A percentile compares a stretch with the other conserved stretches of the same genome.
These are phyloP conservation scores for Hypolimnas misippus DNA, from an alignment of 2,888 invertebrate species.

Conservation along the genomic window DNA sequence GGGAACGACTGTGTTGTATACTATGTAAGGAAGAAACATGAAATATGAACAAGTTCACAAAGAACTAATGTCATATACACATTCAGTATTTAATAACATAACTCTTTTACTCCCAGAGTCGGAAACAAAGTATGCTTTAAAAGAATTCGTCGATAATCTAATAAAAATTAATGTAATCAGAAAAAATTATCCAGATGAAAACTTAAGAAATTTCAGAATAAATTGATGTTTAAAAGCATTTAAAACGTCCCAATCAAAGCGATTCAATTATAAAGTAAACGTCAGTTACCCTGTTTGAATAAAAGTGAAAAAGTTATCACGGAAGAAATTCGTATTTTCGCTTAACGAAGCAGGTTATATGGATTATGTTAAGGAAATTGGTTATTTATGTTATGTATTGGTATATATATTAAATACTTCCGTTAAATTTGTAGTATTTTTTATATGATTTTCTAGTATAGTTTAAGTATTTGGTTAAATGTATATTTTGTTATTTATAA, in stretches of 20 bases:
- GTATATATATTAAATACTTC: no score
- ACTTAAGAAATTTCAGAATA: conserved; percentile 31
- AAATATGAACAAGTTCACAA: no score
- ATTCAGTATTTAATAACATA: no score
- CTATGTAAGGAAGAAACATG: no score
- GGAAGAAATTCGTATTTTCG: background rate
- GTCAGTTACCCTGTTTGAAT: conserved; percentile 16
- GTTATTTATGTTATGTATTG: background rate
- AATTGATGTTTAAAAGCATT: conserved; percentile 47
- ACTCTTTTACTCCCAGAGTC: no score
- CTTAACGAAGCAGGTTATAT: conserved; percentile 15
- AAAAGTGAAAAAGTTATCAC: conserved; percentile 17
- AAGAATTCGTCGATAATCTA: background rate
- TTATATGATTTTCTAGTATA: background rate
- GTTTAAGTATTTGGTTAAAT: background rate
- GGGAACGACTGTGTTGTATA: no score
- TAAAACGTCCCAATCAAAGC: conserved; percentile 56
- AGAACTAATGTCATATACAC: no score
- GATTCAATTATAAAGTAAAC: conserved; percentile 55
- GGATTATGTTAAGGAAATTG: background rate
- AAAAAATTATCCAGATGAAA: no score
- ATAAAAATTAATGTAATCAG: conserved; percentile 43
- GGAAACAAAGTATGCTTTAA: no score
- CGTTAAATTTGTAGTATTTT: no score
- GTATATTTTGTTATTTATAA: no score